Evolutionary conservation across 2,797 vertebrate genomes (phyloP).

Genomic region (Sebastes iracundus): DNA sequence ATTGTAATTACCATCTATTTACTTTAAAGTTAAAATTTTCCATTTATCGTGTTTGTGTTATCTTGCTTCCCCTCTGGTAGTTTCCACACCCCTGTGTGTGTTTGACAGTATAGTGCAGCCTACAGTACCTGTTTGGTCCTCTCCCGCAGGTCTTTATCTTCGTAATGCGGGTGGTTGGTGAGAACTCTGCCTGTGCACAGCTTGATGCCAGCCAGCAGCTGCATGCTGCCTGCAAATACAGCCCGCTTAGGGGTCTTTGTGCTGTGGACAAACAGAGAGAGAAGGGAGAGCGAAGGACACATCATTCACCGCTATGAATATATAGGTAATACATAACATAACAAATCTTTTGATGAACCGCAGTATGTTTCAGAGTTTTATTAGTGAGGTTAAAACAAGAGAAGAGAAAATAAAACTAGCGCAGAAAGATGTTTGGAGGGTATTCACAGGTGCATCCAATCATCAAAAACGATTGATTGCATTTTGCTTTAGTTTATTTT

Average conservation of each 20-base stretch:
- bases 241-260: conserved; percentile 89
- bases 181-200: conserved; percentile 95
- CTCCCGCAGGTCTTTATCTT: conserved; percentile 92
- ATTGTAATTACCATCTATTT: conserved; percentile 5
- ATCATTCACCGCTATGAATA: conserved; percentile 6
- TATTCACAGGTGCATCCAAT: conserved; percentile 18
- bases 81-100: neutral
- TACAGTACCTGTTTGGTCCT: conserved; percentile 91
- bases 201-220: conserved; percentile 96
- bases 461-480: conserved; percentile 24
- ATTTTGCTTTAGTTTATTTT: conserved; percentile 26
- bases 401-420: neutral
- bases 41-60: conserved; percentile 1
- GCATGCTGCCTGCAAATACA: conserved; percentile 98
- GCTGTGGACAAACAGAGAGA: conserved; percentile 75
- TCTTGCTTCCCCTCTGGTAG: conserved; percentile 8
- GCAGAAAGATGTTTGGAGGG: neutral
- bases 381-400: neutral
- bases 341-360: neutral
- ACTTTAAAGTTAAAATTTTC: neutral
- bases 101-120: neutral
- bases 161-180: conserved; percentile 98
- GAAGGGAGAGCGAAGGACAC: neutral
- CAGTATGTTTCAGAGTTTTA: neutral
- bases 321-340: neutral